These are phyloP conservation scores for Eilema sororculum DNA, from an alignment of 2,888 invertebrate species.

Conservation along the genomic window DNA sequence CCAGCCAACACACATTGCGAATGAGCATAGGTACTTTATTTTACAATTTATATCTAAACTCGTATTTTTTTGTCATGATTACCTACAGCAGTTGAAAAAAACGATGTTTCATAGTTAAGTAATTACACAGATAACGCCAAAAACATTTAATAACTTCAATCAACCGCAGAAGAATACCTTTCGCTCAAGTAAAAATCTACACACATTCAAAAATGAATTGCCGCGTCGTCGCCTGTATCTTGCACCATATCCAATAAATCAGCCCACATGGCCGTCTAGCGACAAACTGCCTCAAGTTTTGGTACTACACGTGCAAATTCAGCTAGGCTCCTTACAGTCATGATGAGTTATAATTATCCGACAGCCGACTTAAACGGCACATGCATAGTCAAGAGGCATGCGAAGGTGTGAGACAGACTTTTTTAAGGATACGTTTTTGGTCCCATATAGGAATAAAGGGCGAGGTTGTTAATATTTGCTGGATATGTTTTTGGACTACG, in stretches of 20 bases:
- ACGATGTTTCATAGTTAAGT: neutral
- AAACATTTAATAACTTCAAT: neutral
- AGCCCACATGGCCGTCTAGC: slow-evolving; percentile 51
- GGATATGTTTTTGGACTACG: neutral
- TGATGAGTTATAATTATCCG: slow-evolving; percentile 59
- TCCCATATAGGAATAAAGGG: neutral
- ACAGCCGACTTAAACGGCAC: slow-evolving; percentile 27
- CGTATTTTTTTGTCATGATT: neutral
- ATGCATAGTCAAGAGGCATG: slow-evolving; percentile 33
- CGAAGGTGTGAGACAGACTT: slow-evolving; percentile 6
- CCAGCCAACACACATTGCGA: too few relatives aligned
- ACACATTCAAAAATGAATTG: neutral
- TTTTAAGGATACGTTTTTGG: neutral
- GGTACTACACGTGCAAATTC: slow-evolving; percentile 64
- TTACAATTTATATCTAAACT: neutral
- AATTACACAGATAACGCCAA: neutral
- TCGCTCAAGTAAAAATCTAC: neutral
- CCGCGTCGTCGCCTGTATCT: slow-evolving; percentile 41
- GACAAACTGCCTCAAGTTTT: slow-evolving; percentile 61
- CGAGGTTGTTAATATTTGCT: neutral
- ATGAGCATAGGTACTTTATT: too few relatives aligned
- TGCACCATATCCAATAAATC: slow-evolving; percentile 57
- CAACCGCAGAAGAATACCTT: neutral
- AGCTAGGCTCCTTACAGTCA: slow-evolving; percentile 28
- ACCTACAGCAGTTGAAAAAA: neutral